Evolutionary conservation across 2,888 invertebrate species (phyloP).

Genomic region (Trilocha varians): DNA sequence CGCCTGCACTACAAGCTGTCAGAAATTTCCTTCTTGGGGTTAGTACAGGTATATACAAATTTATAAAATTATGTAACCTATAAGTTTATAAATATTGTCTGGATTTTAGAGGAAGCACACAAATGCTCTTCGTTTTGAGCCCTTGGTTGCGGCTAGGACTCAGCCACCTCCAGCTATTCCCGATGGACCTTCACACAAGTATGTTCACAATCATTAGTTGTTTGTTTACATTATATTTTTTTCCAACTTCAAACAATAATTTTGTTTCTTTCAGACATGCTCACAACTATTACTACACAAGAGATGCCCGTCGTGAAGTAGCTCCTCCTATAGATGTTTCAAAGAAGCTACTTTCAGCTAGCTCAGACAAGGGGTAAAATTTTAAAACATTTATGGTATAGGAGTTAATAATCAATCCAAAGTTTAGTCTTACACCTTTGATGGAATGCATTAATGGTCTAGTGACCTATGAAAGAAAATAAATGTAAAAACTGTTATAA

Average conservation of each 20-base stretch:
- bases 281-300: conserved; percentile 86
- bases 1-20: conserved; percentile 74
- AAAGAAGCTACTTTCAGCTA: conserved; percentile 43
- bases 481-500: too few species aligned
- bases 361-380: conserved; percentile 58
- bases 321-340: conserved; percentile 76
- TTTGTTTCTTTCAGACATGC: conserved; percentile 66
- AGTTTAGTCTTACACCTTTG: too few species aligned
- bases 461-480: too few species aligned
- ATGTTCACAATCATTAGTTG: conserved; percentile 14
- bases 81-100: conserved; percentile 8
- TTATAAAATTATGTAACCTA: conserved; percentile 36
- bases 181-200: conserved; percentile 84
- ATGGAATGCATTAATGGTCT: too few species aligned
- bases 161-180: conserved; percentile 88
- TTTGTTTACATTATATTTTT: conserved; percentile 53
- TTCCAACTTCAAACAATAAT: not conserved
- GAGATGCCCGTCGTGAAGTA: conserved; percentile 89
- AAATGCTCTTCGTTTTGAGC: conserved; percentile 78
- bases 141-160: conserved; percentile 78
- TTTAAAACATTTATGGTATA: not conserved
- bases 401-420: too few species aligned
- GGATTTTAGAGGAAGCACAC: conserved; percentile 71
- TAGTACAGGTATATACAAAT: conserved; percentile 24
- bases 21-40: conserved; percentile 80